Percentiles rank a stretch among this genome's conserved stretches.
Evolutionary conservation across 2,888 invertebrate species (phyloP).

Genomic region (Drosophila borborema): DNA sequence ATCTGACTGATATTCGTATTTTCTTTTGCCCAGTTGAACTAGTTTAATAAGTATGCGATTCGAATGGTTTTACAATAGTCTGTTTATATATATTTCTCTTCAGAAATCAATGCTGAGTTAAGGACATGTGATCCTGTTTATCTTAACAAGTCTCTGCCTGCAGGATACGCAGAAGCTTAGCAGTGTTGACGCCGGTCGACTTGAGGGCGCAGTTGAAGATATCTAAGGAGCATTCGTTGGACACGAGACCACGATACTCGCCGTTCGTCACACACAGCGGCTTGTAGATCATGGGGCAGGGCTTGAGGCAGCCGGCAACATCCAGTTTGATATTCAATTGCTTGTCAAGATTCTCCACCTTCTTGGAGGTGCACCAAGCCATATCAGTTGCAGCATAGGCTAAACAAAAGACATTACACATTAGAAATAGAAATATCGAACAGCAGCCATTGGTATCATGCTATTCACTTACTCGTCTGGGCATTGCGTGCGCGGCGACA

Average conservation of each 20-base stretch:
- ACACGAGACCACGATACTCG: slow-evolving; percentile 71
- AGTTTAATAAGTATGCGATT: background rate
- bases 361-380: slow-evolving; percentile 80
- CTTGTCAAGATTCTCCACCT: slow-evolving; percentile 60
- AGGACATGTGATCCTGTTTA: background rate
- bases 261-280: slow-evolving; percentile 82
- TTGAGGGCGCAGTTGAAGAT: slow-evolving; percentile 75
- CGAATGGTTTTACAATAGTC: background rate
- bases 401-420: slow-evolving; percentile 26
- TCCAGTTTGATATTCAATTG: slow-evolving; percentile 62
- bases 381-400: slow-evolving; percentile 67
- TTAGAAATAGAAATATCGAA: background rate
- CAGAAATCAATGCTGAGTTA: slow-evolving; percentile 8
- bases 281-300: slow-evolving; percentile 78
- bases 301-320: slow-evolving; percentile 62
- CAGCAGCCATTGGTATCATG: too few species aligned
- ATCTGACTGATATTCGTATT: background rate
- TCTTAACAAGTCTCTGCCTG: slow-evolving; percentile 48
- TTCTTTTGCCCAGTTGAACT: background rate
- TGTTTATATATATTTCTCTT: slow-evolving; percentile 3
- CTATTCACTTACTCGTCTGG: slow-evolving; percentile 55
- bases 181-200: slow-evolving; percentile 36
- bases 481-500: slow-evolving; percentile 70
- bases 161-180: slow-evolving; percentile 57
- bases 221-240: slow-evolving; percentile 73